Evolutionary conservation across 2,113 vertebrate species (phyloP).

Genomic region (Nyctibius bracteatus): DNA sequence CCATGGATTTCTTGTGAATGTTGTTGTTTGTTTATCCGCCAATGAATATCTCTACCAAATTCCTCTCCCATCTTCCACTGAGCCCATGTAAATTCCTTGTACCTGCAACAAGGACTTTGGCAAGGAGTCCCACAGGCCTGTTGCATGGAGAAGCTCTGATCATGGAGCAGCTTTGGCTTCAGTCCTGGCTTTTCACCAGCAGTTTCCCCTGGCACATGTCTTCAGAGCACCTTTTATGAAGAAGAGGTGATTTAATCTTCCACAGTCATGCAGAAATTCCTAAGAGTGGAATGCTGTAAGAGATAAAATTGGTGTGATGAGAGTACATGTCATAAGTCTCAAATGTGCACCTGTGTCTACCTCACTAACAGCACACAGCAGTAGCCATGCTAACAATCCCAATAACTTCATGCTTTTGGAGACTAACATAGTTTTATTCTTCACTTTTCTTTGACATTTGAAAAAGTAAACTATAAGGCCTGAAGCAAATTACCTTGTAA

Average conservation of each 20-base stretch:
- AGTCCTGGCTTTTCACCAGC: background rate
- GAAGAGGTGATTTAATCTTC: background rate
- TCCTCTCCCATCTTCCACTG: background rate
- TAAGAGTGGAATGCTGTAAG: background rate
- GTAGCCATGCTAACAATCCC: background rate
- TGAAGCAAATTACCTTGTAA: background rate
- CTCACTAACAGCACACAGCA: background rate
- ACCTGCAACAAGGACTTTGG: background rate
- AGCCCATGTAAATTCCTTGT: background rate
- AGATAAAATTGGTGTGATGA: background rate
- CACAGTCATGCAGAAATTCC: background rate
- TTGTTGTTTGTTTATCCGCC: background rate
- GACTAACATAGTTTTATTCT: background rate
- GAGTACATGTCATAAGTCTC: background rate
- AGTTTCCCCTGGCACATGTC: background rate
- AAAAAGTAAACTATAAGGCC: background rate
- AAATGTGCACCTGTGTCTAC: background rate
- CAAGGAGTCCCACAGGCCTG: background rate
- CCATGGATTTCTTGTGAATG: background rate
- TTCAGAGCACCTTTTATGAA: background rate
- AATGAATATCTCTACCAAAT: background rate
- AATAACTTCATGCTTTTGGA: background rate
- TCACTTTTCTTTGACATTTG: background rate
- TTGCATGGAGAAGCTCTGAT: background rate
- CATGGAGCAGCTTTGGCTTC: background rate